phyloP scores from a whole-genome alignment of 1,140 invertebrate species.

The Acromyrmex heyeri region DNA sequence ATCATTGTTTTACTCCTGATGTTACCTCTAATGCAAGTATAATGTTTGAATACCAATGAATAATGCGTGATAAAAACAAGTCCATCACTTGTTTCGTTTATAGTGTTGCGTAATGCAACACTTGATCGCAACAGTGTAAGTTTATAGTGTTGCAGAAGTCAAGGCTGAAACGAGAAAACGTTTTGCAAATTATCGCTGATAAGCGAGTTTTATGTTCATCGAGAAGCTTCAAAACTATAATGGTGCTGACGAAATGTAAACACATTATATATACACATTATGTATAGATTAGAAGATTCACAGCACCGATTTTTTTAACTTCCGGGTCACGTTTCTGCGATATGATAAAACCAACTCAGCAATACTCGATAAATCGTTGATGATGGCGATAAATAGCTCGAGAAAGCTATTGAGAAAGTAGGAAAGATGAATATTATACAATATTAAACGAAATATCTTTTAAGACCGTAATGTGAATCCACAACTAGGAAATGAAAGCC shows the following conservation, averaged over 20 bases:
- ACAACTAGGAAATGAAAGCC: too few relatives aligned
- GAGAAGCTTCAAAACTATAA: neutral
- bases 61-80: neutral
- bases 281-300: constrained; percentile 26
- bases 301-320: constrained; percentile 9
- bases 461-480: too few relatives aligned
- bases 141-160: neutral
- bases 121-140: neutral
- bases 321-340: constrained; percentile 36
- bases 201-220: neutral
- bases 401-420: neutral
- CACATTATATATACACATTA: neutral
- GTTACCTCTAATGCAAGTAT: too few relatives aligned
- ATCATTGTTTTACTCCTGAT: neutral
- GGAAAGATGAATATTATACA: neutral
- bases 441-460: too few relatives aligned
- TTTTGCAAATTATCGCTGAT: neutral
- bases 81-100: neutral
- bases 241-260: neutral
- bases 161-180: neutral
- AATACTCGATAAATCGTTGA: constrained; percentile 21
- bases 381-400: neutral
- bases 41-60: neutral
- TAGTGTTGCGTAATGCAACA: neutral
- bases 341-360: neutral